Conservation (phyloP, 2,797 vertebrate species). For the Anguilla pacifica region DNA sequence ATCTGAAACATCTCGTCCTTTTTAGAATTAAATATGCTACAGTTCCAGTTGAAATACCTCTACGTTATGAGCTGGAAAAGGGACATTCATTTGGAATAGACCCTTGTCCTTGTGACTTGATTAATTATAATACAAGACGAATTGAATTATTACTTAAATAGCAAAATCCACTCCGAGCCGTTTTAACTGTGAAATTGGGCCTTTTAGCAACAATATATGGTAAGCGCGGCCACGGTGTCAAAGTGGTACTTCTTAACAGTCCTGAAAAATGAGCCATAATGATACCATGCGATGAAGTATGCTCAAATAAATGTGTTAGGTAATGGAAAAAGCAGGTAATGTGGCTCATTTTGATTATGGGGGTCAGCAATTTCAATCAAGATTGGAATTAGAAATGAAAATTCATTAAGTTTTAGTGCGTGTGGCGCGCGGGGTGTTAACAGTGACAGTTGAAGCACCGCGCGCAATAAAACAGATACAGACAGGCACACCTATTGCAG, state of each 20-base stretch:
- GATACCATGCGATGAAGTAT: constrained; percentile 28
- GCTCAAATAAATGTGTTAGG: constrained; percentile 28
- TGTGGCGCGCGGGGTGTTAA: constrained; percentile 6
- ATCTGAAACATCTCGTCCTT: background rate
- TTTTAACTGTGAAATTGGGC: constrained; percentile 27
- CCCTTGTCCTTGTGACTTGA: background rate
- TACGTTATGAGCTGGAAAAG: background rate
- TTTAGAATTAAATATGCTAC: background rate
- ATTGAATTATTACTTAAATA: constrained; percentile 29
- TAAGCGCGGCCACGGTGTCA: constrained; percentile 21
- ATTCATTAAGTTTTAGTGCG: constrained; percentile 9
- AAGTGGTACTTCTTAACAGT: constrained; percentile 25
- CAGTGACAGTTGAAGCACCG: background rate
- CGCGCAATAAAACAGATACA: background rate
- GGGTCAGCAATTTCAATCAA: constrained; percentile 24
- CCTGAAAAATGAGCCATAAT: constrained; percentile 25
- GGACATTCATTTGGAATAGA: background rate
- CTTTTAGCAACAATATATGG: constrained; percentile 20
- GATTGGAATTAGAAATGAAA: constrained; percentile 17
- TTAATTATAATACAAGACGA: constrained; percentile 18
- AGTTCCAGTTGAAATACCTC: background rate
- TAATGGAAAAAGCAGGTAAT: constrained; percentile 24
- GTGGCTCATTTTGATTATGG: background rate
- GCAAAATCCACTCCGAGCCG: constrained; percentile 25
- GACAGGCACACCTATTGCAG: background rate